phyloP scores from a whole-genome alignment of 2,797 vertebrate genomes.

The Neomorphus geoffroyi region DNA sequence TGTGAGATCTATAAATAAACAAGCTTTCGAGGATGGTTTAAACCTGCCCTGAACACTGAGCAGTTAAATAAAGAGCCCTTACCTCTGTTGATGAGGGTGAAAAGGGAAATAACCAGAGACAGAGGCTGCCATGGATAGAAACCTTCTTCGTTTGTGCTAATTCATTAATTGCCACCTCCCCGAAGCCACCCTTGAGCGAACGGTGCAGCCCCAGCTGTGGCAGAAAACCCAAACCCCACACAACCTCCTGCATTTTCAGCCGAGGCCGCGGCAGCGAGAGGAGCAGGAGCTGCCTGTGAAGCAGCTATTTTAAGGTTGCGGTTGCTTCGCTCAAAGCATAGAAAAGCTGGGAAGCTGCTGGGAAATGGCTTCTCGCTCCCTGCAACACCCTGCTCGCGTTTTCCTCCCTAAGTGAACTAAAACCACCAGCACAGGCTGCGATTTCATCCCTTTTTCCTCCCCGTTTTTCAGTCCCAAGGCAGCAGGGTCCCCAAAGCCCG shows the following conservation, averaged over 20 bases:
- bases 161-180: not conserved
- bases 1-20: not conserved
- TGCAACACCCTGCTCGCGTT: not conserved
- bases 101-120: not conserved
- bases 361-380: slow-evolving; percentile 35
- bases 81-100: not conserved
- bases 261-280: too few relatives aligned
- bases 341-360: slow-evolving; percentile 36
- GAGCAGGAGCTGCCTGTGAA: not conserved
- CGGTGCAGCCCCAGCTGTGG: not conserved
- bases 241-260: not conserved
- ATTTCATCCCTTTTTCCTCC: not conserved
- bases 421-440: rapidly evolving
- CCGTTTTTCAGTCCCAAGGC: not conserved
- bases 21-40: not conserved
- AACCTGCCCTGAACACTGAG: not conserved
- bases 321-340: not conserved
- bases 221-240: not conserved
- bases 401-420: not conserved
- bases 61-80: not conserved
- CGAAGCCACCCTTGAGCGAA: not conserved
- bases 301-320: slow-evolving; percentile 50
- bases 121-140: not conserved
- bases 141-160: not conserved
- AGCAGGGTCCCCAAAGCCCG: rapidly evolving